phyloP scores from a whole-genome alignment of 2,797 vertebrate genomes.

The Phrynocephalus forsythii region DNA sequence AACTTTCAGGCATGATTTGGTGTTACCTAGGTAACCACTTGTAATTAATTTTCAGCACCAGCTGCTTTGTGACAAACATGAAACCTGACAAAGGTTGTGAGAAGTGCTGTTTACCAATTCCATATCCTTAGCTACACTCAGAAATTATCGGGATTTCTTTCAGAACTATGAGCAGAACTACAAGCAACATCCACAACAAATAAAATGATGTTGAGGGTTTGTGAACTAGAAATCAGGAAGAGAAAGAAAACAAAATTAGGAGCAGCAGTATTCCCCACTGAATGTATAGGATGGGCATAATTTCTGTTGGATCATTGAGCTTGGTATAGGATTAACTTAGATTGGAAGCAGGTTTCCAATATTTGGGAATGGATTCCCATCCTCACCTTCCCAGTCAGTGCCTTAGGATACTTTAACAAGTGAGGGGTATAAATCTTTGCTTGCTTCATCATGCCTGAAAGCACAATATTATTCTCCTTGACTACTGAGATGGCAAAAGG shows the following conservation, averaged over 20 bases:
- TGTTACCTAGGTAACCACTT: conserved; percentile 73
- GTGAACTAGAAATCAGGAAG: conserved; percentile 6
- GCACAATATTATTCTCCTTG: too few relatives aligned
- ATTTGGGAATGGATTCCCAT: too few relatives aligned
- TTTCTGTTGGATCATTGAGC: background rate
- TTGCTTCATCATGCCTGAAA: too few relatives aligned
- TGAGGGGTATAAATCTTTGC: too few relatives aligned
- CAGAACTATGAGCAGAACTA: background rate
- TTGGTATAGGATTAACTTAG: background rate
- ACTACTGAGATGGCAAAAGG: too few relatives aligned
- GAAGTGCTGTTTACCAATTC: conserved; percentile 49
- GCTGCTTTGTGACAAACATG: conserved; percentile 70
- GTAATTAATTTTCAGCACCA: conserved; percentile 78
- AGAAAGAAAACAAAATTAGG: too few relatives aligned
- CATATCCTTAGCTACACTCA: conserved; percentile 32
- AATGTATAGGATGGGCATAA: background rate
- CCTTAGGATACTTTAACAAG: too few relatives aligned
- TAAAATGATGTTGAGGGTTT: background rate
- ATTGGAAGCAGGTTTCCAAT: background rate
- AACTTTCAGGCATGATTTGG: conserved; percentile 66
- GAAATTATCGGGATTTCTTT: conserved; percentile 38
- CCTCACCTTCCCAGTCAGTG: too few relatives aligned
- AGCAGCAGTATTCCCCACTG: background rate
- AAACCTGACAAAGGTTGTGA: conserved; percentile 65
- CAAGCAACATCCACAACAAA: background rate